phyloP scores from a whole-genome alignment of 2,113 vertebrate genomes.

The Seriola rivoliana region DNA sequence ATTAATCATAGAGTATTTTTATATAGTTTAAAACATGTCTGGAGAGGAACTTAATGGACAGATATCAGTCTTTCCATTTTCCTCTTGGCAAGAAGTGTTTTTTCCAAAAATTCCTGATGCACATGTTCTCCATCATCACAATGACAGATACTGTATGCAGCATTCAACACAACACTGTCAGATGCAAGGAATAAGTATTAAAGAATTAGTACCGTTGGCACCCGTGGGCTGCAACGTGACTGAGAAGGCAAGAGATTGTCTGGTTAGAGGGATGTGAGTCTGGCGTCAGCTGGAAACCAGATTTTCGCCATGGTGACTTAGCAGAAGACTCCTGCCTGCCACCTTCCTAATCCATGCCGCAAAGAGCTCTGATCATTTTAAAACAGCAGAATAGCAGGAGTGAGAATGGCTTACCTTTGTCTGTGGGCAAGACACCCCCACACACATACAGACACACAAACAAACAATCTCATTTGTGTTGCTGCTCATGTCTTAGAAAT shows the following conservation, averaged over 20 bases:
- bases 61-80: background rate
- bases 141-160: slow-evolving; percentile 16
- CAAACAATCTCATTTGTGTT: background rate
- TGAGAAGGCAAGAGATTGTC: slow-evolving; percentile 43
- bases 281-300: slow-evolving; percentile 70
- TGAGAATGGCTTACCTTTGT: slow-evolving; percentile 29
- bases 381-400: slow-evolving; percentile 69
- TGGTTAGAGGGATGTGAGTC: slow-evolving; percentile 52
- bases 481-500: background rate
- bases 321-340: slow-evolving; percentile 74
- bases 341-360: slow-evolving; percentile 74
- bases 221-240: slow-evolving; percentile 48
- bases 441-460: slow-evolving; percentile 17
- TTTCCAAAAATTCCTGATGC: background rate
- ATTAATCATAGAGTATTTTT: no score
- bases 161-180: slow-evolving; percentile 33
- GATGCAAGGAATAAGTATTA: slow-evolving; percentile 20
- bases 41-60: background rate
- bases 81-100: background rate
- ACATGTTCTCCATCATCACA: background rate
- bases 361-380: slow-evolving; percentile 65
- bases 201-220: slow-evolving; percentile 3
- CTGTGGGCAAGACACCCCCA: background rate
- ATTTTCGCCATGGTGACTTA: slow-evolving; percentile 62
- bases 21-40: no score